Conservation (phyloP, 2,113 vertebrate species). For the Platysternon megacephalum region DNA sequence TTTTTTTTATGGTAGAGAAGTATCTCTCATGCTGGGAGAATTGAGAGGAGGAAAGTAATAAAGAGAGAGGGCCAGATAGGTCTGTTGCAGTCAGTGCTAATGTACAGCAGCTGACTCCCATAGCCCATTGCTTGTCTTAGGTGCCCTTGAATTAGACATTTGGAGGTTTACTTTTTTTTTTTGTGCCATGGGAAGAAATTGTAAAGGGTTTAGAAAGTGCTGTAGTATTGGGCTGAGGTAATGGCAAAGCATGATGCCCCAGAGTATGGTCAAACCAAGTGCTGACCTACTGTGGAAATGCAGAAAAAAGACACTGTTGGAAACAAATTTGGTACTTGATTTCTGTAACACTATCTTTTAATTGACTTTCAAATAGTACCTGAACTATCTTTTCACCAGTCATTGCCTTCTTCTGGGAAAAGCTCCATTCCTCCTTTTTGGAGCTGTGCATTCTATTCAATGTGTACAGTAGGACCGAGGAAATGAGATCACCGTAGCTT, state of each 20-base stretch:
- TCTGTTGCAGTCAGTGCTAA: neutral
- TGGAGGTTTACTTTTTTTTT: neutral
- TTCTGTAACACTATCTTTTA: neutral
- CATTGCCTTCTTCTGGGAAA: neutral
- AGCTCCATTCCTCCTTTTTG: neutral
- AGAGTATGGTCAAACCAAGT: neutral
- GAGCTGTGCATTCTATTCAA: neutral
- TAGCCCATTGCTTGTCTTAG: neutral
- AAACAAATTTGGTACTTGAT: neutral
- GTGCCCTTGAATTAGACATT: neutral
- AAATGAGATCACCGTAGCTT: neutral
- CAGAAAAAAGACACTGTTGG: neutral
- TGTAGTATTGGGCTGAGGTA: neutral
- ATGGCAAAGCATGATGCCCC: neutral
- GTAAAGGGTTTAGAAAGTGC: neutral
- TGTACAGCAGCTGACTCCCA: neutral
- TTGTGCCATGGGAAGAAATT: neutral
- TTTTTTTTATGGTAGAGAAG: neutral
- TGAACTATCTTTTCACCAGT: neutral
- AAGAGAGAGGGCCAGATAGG: neutral
- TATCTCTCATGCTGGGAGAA: neutral
- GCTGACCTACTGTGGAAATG: neutral
- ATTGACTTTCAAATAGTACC: neutral
- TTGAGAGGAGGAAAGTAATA: neutral
- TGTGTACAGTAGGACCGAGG: neutral